Evolutionary conservation across 2,797 vertebrate genomes (phyloP), one percentile per base, ranked within the genome.

Genomic region (Semotilus atromaculatus): DNA sequence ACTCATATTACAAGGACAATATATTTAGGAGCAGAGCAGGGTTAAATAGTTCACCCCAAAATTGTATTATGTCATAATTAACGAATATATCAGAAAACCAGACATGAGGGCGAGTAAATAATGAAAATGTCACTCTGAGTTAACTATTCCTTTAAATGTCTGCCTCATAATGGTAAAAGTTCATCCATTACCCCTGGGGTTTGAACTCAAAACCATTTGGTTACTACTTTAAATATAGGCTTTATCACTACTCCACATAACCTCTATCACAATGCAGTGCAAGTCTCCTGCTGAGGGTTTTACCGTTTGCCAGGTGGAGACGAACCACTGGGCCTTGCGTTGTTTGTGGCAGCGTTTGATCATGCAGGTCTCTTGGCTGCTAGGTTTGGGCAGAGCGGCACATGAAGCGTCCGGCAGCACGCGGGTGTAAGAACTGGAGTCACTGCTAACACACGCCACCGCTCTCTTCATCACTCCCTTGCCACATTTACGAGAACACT

Each of bases 401-500:
- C 97, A 98, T 88, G 91, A 68, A 6, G 90, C 74, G 23, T 96
- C 96, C 0, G 94, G 90, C 84, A 97, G 89, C 2, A 91, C 90
- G 19, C 88, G 92, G 0, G 86, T 79, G 38, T 88, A 87, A 82
- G 51, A 84, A 0, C 89, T 0, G 93, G 62, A 92, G 86, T 90
- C 88, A 13, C 93, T 91, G 88, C 94, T 96, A 55, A 92, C 92
- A 75, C 97, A 98, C 80, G 91, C 51, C 87, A 97, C 95, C 0
- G 91, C 86, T 86, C 97, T 94, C 91, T 96, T 97, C 88, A 88
- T 95, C 93, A 96, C 88, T 11, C 97, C 97, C 62, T 94, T 96
- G 40, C 97, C 97, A 76, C 97, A 98, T 82, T 96, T 96, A 36
- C 94, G 94, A 0, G 97, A 98, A 90, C 97, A 98, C 97, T 98